Evolutionary conservation across 2,888 invertebrate genomes (phyloP), one percentile per base, ranked within the genome.

Genomic region (Melanophora roralis): DNA sequence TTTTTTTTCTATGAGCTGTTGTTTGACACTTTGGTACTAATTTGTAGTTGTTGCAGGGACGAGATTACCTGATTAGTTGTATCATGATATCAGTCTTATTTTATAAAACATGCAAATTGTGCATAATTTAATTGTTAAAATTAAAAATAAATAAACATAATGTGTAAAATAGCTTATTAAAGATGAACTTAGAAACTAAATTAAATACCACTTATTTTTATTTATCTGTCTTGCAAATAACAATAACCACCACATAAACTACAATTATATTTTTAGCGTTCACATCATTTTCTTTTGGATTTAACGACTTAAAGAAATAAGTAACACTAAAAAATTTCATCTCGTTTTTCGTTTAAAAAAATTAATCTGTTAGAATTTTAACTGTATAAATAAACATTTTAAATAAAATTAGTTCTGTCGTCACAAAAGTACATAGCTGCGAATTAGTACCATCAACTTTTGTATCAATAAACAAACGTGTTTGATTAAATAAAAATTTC

Each of bases 401-500:
- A 64, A 83, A 87, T 12, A 87, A 80, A 2, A 87, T 83, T 16
- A 84, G 81, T 34, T 87, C 87, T 0, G 88, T 87, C 2, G 88
- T 83, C 0, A 87, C 75, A 43, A 85, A 86, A 1, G 86, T 85
- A 1, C 83, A 82, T 1, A 57, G 47, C 43, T 65, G 14, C 6
- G 23, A 34, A 27, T 71, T 59, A 27, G 71, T 59, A 5, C 1
- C 36, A n/a, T 85, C 85, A 12, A 83, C 81, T 3, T 69, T 72
- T n/a, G 83, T 81, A 8, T 87, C 85, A 12, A 87, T 74, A 82
- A 88, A 86, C 0, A 12, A 65, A 11, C 85, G 84, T 0, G 88
- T 82, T 34, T 86, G 65, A 32, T 85, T 75, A 69, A 88, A 55
- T 1, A 87, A 71, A 5, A 85, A 38, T 34, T 84, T 78, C 36